A percentile compares a stretch with the other conserved stretches of the same genome.
Evolutionary conservation across 2,797 vertebrate species (phyloP).

Genomic region (Triplophysa yarkandensis): DNA sequence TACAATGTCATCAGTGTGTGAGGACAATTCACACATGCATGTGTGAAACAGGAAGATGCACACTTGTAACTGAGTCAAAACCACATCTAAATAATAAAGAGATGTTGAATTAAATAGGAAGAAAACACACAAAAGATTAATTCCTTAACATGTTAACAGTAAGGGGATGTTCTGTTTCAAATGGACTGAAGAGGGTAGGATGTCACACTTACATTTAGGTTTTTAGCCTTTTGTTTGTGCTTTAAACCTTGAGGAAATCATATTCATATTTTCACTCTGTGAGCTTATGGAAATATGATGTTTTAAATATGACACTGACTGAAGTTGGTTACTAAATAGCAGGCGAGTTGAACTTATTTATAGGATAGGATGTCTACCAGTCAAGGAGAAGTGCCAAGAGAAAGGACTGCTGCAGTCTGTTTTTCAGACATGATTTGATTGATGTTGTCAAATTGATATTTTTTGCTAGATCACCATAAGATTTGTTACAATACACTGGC

Average conservation of each 20-base stretch:
- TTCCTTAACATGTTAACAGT: slow-evolving; percentile 8
- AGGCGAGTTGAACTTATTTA: not conserved
- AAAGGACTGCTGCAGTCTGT: not conserved
- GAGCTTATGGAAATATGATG: slow-evolving; percentile 27
- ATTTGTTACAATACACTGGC: not conserved
- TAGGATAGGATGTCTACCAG: not conserved
- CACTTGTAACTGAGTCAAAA: slow-evolving; percentile 16
- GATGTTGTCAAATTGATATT: slow-evolving; percentile 3
- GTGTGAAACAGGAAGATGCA: slow-evolving; percentile 8
- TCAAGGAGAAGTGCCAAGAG: slow-evolving; percentile 5
- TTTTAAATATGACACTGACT: slow-evolving; percentile 1
- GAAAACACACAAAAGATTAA: not conserved
- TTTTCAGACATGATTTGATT: slow-evolving; percentile 5
- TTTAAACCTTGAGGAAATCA: not conserved
- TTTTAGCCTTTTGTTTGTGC: not conserved
- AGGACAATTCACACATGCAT: slow-evolving; percentile 17
- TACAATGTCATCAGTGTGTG: slow-evolving; percentile 32
- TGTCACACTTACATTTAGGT: not conserved
- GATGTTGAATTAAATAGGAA: slow-evolving; percentile 21
- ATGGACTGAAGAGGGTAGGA: not conserved
- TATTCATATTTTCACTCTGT: slow-evolving; percentile 28
- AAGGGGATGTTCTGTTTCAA: slow-evolving; percentile 1
- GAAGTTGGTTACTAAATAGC: not conserved
- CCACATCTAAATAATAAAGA: not conserved
- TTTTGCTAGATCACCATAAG: not conserved